A percentile compares a stretch with the other conserved stretches of the same genome.
Evolutionary conservation across 2,113 vertebrate genomes (phyloP).

Genomic region (Syngnathus scovelli): DNA sequence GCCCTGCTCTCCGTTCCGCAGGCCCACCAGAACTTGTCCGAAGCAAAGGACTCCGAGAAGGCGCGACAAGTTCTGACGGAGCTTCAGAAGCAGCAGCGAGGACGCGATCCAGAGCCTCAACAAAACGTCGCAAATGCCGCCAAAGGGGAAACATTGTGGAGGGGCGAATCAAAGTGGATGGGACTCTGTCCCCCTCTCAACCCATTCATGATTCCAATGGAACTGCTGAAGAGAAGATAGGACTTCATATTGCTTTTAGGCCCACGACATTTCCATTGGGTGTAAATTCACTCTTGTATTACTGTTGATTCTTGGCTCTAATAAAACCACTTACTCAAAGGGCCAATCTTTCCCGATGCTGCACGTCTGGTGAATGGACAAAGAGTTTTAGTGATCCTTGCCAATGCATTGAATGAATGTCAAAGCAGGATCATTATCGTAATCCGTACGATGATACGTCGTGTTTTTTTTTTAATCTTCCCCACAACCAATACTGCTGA

Average conservation of each 20-base stretch:
- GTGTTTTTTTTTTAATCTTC: too few species aligned
- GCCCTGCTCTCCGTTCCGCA: background rate
- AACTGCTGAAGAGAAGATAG: slow-evolving; percentile 40
- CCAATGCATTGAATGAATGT: too few species aligned
- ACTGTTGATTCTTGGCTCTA: background rate
- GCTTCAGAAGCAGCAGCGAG: background rate
- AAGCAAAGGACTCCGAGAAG: slow-evolving; percentile 11
- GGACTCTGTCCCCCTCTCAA: slow-evolving; percentile 58
- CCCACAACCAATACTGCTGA: too few species aligned
- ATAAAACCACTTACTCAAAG: background rate
- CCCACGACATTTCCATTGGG: background rate
- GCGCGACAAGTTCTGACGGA: slow-evolving; percentile 3
- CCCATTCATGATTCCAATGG: slow-evolving; percentile 67
- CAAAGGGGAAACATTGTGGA: background rate
- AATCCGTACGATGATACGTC: too few species aligned
- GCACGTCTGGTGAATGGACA: too few species aligned
- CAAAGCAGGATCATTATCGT: too few species aligned
- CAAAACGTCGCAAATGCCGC: background rate
- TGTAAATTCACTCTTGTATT: background rate
- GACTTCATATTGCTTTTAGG: background rate
- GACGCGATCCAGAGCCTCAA: background rate
- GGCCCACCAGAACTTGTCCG: slow-evolving; percentile 36
- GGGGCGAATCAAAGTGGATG: background rate
- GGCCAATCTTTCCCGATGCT: background rate
- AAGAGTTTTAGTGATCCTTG: too few species aligned